Conservation (phyloP, 2,797 vertebrate genomes). For the Dermochelys coriacea region DNA sequence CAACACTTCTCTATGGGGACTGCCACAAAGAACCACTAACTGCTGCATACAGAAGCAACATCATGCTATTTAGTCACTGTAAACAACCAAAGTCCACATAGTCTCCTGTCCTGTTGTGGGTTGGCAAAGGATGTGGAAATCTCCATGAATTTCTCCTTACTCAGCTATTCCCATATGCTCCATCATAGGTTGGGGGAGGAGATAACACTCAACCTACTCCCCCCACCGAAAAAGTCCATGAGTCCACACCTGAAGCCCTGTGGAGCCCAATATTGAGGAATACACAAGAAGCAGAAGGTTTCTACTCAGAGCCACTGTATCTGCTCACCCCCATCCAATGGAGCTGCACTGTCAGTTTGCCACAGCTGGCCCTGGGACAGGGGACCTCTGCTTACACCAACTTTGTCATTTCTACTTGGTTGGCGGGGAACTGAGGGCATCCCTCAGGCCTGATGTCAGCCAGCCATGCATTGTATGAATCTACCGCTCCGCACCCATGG, state of each 20-base stretch:
- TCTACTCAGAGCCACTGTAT: not conserved
- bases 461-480: not conserved
- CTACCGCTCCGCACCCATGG: not conserved
- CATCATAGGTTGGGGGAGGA: not conserved
- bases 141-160: not conserved
- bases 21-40: not conserved
- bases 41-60: not conserved
- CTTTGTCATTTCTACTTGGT: not conserved
- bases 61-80: not conserved
- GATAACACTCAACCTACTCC: not conserved
- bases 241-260: not conserved
- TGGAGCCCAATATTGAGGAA: not conserved
- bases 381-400: not conserved
- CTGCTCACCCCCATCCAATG: not conserved
- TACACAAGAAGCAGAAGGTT: not conserved
- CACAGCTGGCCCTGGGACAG: not conserved
- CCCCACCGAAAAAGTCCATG: no score
- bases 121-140: not conserved
- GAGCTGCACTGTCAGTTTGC: no score
- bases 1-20: not conserved
- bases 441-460: not conserved
- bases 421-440: not conserved
- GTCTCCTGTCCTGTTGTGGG: no score
- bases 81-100: not conserved
- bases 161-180: not conserved